phyloP scores from a whole-genome alignment of 2,888 invertebrate species.

The Agriotes lineatus region DNA sequence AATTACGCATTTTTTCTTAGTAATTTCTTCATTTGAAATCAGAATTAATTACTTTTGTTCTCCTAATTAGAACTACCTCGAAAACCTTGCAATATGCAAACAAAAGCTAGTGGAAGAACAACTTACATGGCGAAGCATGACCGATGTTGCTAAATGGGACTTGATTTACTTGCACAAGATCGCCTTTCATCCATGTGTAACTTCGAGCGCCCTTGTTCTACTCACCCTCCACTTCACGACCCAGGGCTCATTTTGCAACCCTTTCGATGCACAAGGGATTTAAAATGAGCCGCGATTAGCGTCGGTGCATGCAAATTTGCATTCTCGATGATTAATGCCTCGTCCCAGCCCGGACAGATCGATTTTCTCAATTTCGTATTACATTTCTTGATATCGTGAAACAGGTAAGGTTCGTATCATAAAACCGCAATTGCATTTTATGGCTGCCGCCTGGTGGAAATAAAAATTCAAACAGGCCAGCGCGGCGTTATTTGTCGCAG shows the following conservation, averaged over 20 bases:
- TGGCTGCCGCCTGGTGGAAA: not conserved
- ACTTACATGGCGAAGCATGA: no score
- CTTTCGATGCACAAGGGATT: slow-evolving; percentile 23
- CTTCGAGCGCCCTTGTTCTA: not conserved
- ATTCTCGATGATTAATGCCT: slow-evolving; percentile 11
- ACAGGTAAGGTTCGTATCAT: no score
- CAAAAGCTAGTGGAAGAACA: no score
- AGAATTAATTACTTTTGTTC: no score
- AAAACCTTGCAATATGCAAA: no score
- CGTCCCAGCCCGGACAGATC: not conserved
- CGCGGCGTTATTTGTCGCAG: slow-evolving; percentile 1
- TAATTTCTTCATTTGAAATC: no score
- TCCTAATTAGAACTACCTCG: no score
- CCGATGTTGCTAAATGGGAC: no score
- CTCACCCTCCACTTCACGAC: slow-evolving; percentile 12
- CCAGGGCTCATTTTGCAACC: slow-evolving; percentile 23
- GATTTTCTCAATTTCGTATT: not conserved
- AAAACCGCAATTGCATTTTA: no score
- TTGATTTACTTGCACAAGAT: no score
- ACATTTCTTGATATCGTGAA: not conserved
- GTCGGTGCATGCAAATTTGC: slow-evolving; percentile 22
- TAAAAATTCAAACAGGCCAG: not conserved
- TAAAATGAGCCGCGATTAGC: slow-evolving; percentile 24
- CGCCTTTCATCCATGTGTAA: not conserved
- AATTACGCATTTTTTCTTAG: no score